These are phyloP conservation scores for Chrysogorgia sp. DNA, from an alignment of 92 coral and sea anemone genomes.

Conservation along the genomic window DNA sequence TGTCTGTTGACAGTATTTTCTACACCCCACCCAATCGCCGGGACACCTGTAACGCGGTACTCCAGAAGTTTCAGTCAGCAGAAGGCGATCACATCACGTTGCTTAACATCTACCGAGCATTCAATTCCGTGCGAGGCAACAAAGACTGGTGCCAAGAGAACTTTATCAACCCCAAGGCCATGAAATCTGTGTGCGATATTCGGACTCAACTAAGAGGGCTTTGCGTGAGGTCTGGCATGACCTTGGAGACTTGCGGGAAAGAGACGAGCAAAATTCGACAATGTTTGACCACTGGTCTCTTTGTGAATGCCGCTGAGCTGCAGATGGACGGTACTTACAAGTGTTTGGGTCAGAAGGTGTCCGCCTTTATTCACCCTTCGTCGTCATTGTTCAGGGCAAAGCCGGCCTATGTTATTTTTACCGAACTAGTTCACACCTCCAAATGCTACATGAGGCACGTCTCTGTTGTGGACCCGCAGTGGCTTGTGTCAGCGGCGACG, in stretches of 20 bases:
- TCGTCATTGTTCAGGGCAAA: slow-evolving; percentile 82
- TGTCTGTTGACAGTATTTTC: slow-evolving; percentile 89
- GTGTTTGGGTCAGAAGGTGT: slow-evolving; percentile 74
- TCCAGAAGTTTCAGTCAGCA: slow-evolving; percentile 86
- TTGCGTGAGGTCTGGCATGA: slow-evolving; percentile 69
- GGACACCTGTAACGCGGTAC: slow-evolving; percentile 79
- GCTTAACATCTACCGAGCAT: slow-evolving; percentile 93
- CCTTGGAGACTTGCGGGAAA: slow-evolving; percentile 81
- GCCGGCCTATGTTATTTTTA: slow-evolving; percentile 85
- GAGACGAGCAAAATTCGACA: slow-evolving; percentile 78
- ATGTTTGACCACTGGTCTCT: slow-evolving; percentile 81
- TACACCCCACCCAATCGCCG: slow-evolving; percentile 95
- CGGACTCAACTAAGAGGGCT: slow-evolving; percentile 86
- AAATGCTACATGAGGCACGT: slow-evolving; percentile 97
- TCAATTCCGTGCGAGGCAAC: slow-evolving; percentile 77
- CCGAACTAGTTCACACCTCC: slow-evolving; percentile 89
- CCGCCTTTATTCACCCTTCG: slow-evolving; percentile 85
- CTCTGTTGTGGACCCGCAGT: slow-evolving; percentile 80
- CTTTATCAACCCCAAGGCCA: slow-evolving; percentile 84
- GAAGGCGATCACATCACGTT: slow-evolving; percentile 96
- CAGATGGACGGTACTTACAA: slow-evolving; percentile 92
- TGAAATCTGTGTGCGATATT: slow-evolving; percentile 84
- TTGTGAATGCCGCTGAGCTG: slow-evolving; percentile 92
- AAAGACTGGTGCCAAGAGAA: slow-evolving; percentile 88
- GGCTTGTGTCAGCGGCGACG: slow-evolving; percentile 84